Percentiles rank a stretch among this genome's conserved stretches.
Evolutionary conservation across 2,113 vertebrate species (phyloP).

Genomic region (Oxyruncus cristatus): DNA sequence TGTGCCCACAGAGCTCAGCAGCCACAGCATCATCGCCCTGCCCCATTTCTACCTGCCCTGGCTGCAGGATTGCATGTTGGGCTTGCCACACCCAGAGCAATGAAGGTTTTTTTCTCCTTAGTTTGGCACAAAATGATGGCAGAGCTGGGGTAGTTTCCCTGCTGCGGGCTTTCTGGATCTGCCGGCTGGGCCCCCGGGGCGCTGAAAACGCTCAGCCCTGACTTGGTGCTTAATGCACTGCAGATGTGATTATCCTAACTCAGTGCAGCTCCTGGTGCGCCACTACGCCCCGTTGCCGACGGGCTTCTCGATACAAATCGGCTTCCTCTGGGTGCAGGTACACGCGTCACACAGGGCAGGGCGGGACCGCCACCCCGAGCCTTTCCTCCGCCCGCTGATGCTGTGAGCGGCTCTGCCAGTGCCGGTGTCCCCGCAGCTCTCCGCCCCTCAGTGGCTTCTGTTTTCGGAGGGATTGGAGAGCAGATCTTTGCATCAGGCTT

Average conservation of each 20-base stretch:
- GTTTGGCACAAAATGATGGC: neutral
- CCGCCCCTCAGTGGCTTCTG: neutral
- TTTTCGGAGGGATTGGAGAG: neutral
- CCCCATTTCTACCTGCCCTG: neutral
- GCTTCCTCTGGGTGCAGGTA: neutral
- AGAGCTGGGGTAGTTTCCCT: neutral
- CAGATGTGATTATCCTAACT: neutral
- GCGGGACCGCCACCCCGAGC: neutral
- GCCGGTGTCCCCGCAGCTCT: neutral
- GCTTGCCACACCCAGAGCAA: neutral
- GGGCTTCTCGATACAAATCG: neutral
- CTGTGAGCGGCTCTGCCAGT: neutral
- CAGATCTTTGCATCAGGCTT: neutral
- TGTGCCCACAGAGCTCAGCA: neutral
- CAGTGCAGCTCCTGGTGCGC: neutral
- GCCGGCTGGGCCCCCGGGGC: neutral
- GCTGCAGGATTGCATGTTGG: neutral
- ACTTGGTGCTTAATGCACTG: neutral
- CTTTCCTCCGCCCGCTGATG: neutral
- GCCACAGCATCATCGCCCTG: neutral
- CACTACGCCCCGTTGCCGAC: neutral
- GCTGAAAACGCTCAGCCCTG: neutral
- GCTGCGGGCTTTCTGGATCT: neutral
- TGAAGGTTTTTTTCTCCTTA: neutral
- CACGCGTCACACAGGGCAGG: rapidly evolving